Evolutionary conservation across 2,888 invertebrate species (phyloP).

Genomic region (Drosophila vallismaia): DNA sequence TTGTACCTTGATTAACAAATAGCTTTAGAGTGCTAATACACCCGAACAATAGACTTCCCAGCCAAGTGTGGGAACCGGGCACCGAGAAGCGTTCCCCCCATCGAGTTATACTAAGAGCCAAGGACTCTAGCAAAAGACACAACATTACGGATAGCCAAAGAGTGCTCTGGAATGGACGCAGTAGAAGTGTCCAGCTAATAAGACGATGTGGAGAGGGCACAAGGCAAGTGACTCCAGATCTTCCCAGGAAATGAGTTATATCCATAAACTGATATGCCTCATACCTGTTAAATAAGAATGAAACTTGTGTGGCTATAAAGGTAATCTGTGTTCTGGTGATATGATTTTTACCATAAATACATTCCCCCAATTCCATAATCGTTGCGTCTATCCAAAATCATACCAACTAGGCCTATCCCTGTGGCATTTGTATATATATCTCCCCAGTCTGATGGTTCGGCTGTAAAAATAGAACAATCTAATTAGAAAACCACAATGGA

Average conservation of each 20-base stretch:
- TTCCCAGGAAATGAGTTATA: constrained; percentile 86
- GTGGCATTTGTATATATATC: constrained; percentile 87
- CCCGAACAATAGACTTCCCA: constrained; percentile 67
- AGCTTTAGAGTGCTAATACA: constrained; percentile 72
- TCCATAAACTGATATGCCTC: constrained; percentile 86
- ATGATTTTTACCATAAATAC: constrained; percentile 55
- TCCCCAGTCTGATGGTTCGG: constrained; percentile 86
- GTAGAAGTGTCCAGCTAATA: constrained; percentile 86
- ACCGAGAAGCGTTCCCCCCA: constrained; percentile 48
- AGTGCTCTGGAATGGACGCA: constrained; percentile 86
- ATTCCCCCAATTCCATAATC: constrained; percentile 83
- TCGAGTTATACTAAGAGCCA: constrained; percentile 76
- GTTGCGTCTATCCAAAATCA: constrained; percentile 86
- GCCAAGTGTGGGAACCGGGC: constrained; percentile 36
- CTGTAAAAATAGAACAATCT: constrained; percentile 56
- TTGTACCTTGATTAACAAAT: constrained; percentile 75
- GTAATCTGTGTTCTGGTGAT: too few relatives aligned
- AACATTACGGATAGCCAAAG: constrained; percentile 86
- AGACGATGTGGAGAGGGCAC: constrained; percentile 87
- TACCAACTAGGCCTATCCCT: constrained; percentile 87
- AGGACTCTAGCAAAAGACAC: constrained; percentile 84
- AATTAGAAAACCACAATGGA: neutral
- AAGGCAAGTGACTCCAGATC: constrained; percentile 88
- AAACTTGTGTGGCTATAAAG: neutral
- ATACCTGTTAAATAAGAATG: constrained; percentile 38